phyloP scores from a whole-genome alignment of 2,888 invertebrate species.

The Ischnura elegans region DNA sequence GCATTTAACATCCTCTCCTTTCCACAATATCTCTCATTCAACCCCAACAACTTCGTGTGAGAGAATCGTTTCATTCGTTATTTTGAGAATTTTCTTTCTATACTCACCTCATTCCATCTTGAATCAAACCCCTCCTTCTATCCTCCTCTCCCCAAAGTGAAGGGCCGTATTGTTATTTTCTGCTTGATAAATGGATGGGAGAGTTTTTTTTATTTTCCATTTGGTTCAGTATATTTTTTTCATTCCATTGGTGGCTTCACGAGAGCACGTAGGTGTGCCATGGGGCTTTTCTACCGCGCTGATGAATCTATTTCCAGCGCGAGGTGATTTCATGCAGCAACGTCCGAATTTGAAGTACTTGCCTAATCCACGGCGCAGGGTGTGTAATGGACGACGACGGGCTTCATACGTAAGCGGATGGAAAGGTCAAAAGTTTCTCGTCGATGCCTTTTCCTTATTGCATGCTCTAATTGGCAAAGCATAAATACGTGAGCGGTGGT shows the following conservation, averaged over 20 bases:
- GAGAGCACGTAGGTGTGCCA: no score
- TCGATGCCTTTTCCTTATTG: no score
- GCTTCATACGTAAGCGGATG: neutral
- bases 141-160: neutral
- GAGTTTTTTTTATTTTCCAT: neutral
- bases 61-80: conserved; percentile 25
- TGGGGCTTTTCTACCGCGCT: neutral
- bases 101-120: neutral
- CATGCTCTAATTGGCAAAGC: no score
- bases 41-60: neutral
- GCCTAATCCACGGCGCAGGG: neutral
- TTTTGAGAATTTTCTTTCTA: neutral
- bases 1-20: neutral
- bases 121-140: neutral
- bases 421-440: no score
- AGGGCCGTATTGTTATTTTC: neutral
- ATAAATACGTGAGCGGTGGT: no score
- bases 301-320: neutral
- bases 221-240: neutral
- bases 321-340: neutral
- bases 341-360: neutral
- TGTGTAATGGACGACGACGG: neutral
- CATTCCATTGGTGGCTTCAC: neutral
- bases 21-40: neutral
- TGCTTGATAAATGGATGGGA: neutral